Percentiles rank a stretch among this genome's conserved stretches.
phyloP scores from a whole-genome alignment of 2,888 invertebrate species.

The Cosmia pyralina region DNA sequence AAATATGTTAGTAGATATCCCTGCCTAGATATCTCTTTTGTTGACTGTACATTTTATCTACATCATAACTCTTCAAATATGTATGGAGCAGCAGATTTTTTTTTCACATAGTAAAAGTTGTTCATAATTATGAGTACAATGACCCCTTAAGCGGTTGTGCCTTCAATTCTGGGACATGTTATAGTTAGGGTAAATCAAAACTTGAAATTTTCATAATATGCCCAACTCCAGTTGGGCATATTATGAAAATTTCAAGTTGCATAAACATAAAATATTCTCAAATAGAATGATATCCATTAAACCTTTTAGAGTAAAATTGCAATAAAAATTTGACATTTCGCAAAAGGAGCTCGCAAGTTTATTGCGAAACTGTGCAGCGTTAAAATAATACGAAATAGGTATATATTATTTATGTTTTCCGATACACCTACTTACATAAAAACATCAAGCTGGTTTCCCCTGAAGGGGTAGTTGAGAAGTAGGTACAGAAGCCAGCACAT shows the following conservation, averaged over 20 bases:
- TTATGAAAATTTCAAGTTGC: slow-evolving; percentile 21
- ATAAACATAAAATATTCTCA: neutral
- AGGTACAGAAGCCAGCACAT: too few species aligned
- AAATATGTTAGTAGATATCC: too few species aligned
- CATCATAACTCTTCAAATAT: too few species aligned
- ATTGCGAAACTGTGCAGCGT: slow-evolving; percentile 32
- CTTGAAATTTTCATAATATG: too few species aligned
- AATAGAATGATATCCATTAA: slow-evolving; percentile 9
- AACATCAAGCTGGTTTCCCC: neutral
- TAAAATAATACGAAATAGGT: slow-evolving; percentile 17
- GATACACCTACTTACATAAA: slow-evolving; percentile 8
- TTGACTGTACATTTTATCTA: too few species aligned
- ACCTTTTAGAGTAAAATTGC: slow-evolving; percentile 30
- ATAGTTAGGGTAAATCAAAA: neutral
- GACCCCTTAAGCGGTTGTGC: too few species aligned
- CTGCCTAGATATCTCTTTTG: too few species aligned
- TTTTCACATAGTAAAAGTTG: too few species aligned
- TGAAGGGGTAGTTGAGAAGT: neutral
- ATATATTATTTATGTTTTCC: slow-evolving; percentile 1
- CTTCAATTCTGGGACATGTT: neutral
- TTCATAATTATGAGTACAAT: too few species aligned
- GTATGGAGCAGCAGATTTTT: too few species aligned
- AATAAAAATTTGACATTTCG: slow-evolving; percentile 62
- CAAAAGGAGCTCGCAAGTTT: slow-evolving; percentile 26
- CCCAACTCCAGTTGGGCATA: too few species aligned